Base-by-base conservation (phyloP, 2,113 vertebrate genomes). In the Peromyscus polionotus region DNA sequence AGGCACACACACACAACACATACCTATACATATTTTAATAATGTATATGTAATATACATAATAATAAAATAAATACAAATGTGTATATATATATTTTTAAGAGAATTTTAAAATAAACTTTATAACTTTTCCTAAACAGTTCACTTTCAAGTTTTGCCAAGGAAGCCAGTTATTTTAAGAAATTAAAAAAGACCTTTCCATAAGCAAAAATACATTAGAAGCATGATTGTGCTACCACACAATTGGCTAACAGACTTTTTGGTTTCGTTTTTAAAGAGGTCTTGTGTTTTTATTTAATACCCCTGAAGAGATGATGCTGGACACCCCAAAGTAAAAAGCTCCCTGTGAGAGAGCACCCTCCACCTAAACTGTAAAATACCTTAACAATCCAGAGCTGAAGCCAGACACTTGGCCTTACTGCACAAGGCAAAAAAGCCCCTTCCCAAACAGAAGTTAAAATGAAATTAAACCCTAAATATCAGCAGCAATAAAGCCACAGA, bases 111-210 rank as follows among this genome's bases (percentile, higher is more conserved):
- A 90, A 94, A 48, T 36, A 77, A 93, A 59, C 7, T 28, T 28
- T 88, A 20, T 13, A 85, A 83, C 75, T 76, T 84, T 61, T 63
- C 24, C 93, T 95, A 51, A 94, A 39, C 33, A 91, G 81, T 36
- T 92, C 51, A 90, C 80, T 95, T 79, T 54, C n/a, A 95, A 81
- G 51, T 83, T 22, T 24, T 39, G 61, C 65, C 91, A 24, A 33
- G 73, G 63, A 96, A 88, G 36, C 2, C 16, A 93, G 2, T 54
- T 68, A 94, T 9, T 24, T 0, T 73, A 67, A 94, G 45, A 83
- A 96, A 87, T 2, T 10, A 5, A 24, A 93, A 95, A 92, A 81
- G 88, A 88, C 57, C 83, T 51, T 88, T 70, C 61, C 79, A 84
- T 7, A 61, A 70, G 67, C 45, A 92, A 94, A 93, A 72, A 42